Base-by-base conservation (phyloP, 1,140 invertebrate genomes). In the Macrobrachium rosenbergii region DNA sequence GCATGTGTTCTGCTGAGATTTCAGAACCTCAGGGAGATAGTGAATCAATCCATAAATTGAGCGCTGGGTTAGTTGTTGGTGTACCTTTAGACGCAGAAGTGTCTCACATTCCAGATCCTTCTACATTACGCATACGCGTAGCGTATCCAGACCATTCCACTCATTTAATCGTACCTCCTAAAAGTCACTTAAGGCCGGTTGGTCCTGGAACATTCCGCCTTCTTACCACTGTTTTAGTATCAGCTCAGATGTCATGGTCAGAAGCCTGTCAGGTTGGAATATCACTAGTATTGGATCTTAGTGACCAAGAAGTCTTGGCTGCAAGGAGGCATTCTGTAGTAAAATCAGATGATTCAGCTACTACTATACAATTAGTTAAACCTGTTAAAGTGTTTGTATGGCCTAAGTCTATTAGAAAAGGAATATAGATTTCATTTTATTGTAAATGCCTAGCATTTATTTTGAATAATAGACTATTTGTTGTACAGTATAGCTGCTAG, bases 131-230 rank as follows among this genome's bases (percentile, higher is more conserved):
- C 83, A 94, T 99, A 45, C 96, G 96, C 92, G 94, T 98, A 19
- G 95, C 96, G 90, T 98, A 98, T 93, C 97, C 98, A 5, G 98
- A 99, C 93, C 96, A 97, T 91, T 95, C 96, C 91, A 94, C 95
- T 28, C 96, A 98, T 91, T 93, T 98, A 60, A 93, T 97, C 52
- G 93, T 96, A 83, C 97, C 97, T 0, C 93, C 94, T 87, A 93
- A 94, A 21, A 94, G 88, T 80, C 93, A 94, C 89, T 93, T 94
- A 88, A 90, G 92, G 19, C 95, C 96, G 91, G 95, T 86, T 59
- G 79, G 76, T 64, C 79, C 87, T 69, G 83, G 88, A 19, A 86
- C 79, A 5, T 89, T 97, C 88, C 93, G 97, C 73, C 92, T 99
- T 14, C 93, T 96, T 37, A 97, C 97, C 2, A 96, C 95, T 19